Conservation (phyloP, 2,113 vertebrate species). For the Sinocyclocheilus maitianheensis region DNA sequence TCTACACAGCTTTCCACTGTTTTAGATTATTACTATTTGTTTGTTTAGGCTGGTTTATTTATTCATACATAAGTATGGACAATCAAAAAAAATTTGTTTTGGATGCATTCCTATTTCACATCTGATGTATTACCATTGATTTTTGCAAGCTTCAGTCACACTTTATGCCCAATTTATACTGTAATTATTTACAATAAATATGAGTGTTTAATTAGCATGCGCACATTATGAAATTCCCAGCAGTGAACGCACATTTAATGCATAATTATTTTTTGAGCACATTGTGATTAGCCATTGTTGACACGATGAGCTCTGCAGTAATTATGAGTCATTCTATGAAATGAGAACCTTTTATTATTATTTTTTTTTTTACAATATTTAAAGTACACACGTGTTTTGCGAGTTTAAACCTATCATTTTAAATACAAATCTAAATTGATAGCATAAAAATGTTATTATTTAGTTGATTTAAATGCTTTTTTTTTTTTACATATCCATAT, state of each 20-base stretch:
- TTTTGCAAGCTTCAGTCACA: too few relatives aligned
- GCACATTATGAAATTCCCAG: neutral
- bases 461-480: neutral
- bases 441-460: neutral
- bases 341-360: neutral
- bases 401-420: too few relatives aligned
- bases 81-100: too few relatives aligned
- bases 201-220: neutral
- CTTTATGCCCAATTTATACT: neutral
- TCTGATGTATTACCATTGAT: too few relatives aligned
- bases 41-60: too few relatives aligned
- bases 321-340: neutral
- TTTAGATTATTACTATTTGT: too few relatives aligned
- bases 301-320: neutral
- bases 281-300: neutral
- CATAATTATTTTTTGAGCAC: neutral
- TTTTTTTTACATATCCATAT: neutral
- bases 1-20: neutral
- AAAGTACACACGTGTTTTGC: too few relatives aligned
- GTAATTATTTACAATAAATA: neutral
- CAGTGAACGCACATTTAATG: neutral
- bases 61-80: too few relatives aligned
- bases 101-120: too few relatives aligned
- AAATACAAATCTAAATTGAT: too few relatives aligned
- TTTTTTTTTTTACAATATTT: neutral